Conservation (phyloP, 37 sponge, comb jelly and placozoan species). For the Tethya wilhelma region DNA sequence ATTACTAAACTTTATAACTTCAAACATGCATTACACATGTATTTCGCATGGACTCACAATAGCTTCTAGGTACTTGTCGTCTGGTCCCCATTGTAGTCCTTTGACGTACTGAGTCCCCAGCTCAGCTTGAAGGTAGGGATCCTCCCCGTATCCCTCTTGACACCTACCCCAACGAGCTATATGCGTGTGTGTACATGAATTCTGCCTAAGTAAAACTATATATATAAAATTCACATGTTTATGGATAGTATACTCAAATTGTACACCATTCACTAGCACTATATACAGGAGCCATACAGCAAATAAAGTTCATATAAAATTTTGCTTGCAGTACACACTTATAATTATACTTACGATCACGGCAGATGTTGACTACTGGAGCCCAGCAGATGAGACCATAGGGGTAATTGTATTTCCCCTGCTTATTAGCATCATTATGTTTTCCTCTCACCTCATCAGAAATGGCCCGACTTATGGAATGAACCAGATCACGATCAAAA, state of each 20-base stretch:
- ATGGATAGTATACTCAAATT: too few species aligned
- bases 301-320: not conserved
- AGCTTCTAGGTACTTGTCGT: slow-evolving; percentile 8
- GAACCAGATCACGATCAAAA: slow-evolving; percentile 22
- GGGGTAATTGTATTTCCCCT: slow-evolving; percentile 13
- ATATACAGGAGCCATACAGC: too few species aligned
- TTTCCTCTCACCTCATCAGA: slow-evolving; percentile 41
- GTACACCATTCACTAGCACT: too few species aligned
- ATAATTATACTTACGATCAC: slow-evolving; percentile 45
- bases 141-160: slow-evolving; percentile 61
- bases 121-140: slow-evolving; percentile 32
- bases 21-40: too few species aligned
- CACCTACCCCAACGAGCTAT: slow-evolving; percentile 49
- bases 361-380: slow-evolving; percentile 57
- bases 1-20: too few species aligned
- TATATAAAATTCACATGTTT: too few species aligned
- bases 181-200: too few species aligned
- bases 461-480: slow-evolving; percentile 6
- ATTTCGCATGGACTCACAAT: slow-evolving; percentile 7
- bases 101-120: slow-evolving; percentile 22
- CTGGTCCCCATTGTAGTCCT: slow-evolving; percentile 26
- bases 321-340: not conserved
- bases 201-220: too few species aligned
- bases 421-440: slow-evolving; percentile 2
- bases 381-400: slow-evolving; percentile 37